Evolutionary conservation across 2,113 vertebrate species (phyloP), one percentile per base, ranked within the genome.

Genomic region (Ariopsis seemanni): DNA sequence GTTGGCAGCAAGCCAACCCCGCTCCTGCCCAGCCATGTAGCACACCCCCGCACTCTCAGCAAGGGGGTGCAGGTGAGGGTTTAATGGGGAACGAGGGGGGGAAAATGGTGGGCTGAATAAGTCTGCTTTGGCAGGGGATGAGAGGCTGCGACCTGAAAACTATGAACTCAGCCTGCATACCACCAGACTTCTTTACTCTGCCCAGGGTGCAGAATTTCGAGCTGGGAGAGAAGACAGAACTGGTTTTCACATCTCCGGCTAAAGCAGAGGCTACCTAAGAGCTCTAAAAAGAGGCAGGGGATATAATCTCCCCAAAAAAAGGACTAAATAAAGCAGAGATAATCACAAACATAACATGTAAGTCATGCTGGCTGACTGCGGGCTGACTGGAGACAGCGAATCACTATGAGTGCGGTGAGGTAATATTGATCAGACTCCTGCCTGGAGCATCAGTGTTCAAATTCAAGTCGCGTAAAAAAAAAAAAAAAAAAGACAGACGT

Each of bases 1-100:
- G 95, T 85, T 95, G 95, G 95, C 95, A 95, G 94, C 94, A 96
- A 95, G 95, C 95, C 95, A 96, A 96, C 95, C 95, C 95, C 95
- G 93, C 96, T 96, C 95, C 94, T 96, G 95, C 94, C 94, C 89
- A 92, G 92, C 94, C 92, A 42, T 82, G 74, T 95, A 93, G 93
- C 93, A 91, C 86, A 85, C 53, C 89, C 86, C 86, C 83, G 82
- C 71, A 84, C 89, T 86, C 55, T 50, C 65, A 91, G 86, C 80
- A 89, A 93, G 90, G 93, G 95, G 93, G 53, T 85, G 65, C 91
- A n/a, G 85, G 55, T 92, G 89, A 89, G 50, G 62, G 92, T 91
- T 77, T n/a, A 83, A 65, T 90, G 20, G 74, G 79, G 69, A 7
- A 67, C 50, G 50, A 25, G 52, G 22, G 81, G 62, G 91, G 22